Conservation (phyloP, 2,797 vertebrate species). For the Acomys russatus region DNA sequence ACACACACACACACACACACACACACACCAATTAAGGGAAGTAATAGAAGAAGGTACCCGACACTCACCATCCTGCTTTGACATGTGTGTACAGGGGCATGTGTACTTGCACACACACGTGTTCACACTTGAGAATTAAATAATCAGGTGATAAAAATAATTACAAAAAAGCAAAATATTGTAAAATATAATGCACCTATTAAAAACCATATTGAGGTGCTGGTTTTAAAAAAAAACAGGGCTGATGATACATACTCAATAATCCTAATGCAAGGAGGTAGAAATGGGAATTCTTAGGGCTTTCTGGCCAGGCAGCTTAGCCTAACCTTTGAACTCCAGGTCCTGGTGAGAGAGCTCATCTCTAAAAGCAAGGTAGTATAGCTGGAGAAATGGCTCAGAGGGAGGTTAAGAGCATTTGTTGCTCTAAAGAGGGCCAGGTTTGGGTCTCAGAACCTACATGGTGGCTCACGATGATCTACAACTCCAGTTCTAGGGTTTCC, state of each 20-base stretch:
- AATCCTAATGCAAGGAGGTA: not conserved
- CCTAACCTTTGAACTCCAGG: not conserved
- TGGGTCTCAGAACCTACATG: not conserved
- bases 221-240: not conserved
- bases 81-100: not conserved
- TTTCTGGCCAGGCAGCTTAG: not conserved
- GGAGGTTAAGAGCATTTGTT: not conserved
- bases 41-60: not conserved
- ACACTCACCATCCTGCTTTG: not conserved
- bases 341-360: not conserved
- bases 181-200: slow-evolving; percentile 20
- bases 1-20: not conserved
- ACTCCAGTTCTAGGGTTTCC: not conserved
- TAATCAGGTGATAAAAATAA: not conserved
- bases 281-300: not conserved
- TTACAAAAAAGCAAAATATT: not conserved
- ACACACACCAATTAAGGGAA: not conserved
- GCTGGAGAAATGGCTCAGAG: not conserved
- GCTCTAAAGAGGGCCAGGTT: not conserved
- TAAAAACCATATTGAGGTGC: slow-evolving; percentile 53
- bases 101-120: not conserved
- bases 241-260: too few relatives aligned
- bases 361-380: not conserved
- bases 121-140: not conserved
- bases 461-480: not conserved